phyloP scores from a whole-genome alignment of 2,888 invertebrate genomes.

The Trissonchulus sp. region DNA sequence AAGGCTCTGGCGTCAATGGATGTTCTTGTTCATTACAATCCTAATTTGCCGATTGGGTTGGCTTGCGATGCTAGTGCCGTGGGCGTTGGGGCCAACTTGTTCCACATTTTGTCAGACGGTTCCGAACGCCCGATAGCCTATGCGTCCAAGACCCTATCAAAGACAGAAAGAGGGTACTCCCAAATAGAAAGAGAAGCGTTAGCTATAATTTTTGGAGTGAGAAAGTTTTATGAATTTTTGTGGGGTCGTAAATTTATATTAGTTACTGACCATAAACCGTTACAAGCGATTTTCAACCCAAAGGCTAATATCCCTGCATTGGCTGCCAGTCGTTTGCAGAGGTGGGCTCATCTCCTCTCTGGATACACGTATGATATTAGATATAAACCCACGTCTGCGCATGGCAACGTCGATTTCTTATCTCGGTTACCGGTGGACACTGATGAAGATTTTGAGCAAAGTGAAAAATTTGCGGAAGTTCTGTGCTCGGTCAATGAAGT shows the following conservation, averaged over 20 bases:
- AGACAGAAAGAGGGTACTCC: background rate
- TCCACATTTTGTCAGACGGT: slow-evolving; percentile 2
- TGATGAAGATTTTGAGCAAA: no score
- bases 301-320: no score
- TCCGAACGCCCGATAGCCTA: slow-evolving; percentile 21
- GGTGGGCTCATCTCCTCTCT: no score
- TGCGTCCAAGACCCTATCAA: slow-evolving; percentile 16
- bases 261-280: slow-evolving; percentile 23
- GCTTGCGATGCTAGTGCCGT: slow-evolving; percentile 17
- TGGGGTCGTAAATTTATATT: background rate
- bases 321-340: no score
- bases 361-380: no score
- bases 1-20: background rate
- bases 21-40: slow-evolving; percentile 14
- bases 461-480: no score
- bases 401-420: no score
- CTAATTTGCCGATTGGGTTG: background rate
- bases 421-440: no score
- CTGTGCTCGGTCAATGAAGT: no score
- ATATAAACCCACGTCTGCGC: no score
- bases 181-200: slow-evolving; percentile 21
- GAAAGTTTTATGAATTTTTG: slow-evolving; percentile 6
- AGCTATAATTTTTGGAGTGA: slow-evolving; percentile 10
- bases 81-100: slow-evolving; percentile 13
- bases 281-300: slow-evolving; percentile 2